These are phyloP conservation scores for Hassar affinis DNA, from an alignment of 2,113 vertebrate species.

Conservation along the genomic window DNA sequence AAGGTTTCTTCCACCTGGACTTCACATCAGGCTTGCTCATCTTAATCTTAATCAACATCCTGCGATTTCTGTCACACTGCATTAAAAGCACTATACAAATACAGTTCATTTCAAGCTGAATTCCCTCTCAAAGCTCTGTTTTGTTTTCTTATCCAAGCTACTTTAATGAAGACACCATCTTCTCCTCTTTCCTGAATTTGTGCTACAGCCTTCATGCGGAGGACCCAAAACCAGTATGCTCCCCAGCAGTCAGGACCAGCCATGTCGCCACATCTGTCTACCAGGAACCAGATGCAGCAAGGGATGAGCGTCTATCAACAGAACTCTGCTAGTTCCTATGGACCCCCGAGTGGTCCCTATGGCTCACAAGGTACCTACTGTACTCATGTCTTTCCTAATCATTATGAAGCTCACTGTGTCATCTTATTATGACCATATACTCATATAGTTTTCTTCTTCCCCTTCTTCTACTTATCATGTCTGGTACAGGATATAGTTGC, in stretches of 20 bases:
- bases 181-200: constrained; percentile 32
- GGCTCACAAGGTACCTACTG: constrained; percentile 84
- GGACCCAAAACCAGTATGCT: constrained; percentile 87
- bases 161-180: not conserved
- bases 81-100: not conserved
- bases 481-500: no score
- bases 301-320: constrained; percentile 86
- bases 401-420: not conserved
- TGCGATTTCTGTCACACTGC: not conserved
- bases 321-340: constrained; percentile 83
- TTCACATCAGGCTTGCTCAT: not conserved
- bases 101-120: not conserved
- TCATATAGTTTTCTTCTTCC: no score
- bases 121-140: not conserved
- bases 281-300: constrained; percentile 85
- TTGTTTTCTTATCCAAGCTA: not conserved
- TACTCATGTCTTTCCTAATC: not conserved
- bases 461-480: no score
- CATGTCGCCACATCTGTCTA: constrained; percentile 88
- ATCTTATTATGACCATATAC: no score
- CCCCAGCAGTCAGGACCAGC: constrained; percentile 85
- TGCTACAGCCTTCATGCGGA: constrained; percentile 86
- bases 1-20: not conserved
- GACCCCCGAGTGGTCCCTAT: constrained; percentile 87
- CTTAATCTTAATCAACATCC: not conserved